Conservation (phyloP, 2,888 invertebrate species). For the Neoitamus cyanurus region DNA sequence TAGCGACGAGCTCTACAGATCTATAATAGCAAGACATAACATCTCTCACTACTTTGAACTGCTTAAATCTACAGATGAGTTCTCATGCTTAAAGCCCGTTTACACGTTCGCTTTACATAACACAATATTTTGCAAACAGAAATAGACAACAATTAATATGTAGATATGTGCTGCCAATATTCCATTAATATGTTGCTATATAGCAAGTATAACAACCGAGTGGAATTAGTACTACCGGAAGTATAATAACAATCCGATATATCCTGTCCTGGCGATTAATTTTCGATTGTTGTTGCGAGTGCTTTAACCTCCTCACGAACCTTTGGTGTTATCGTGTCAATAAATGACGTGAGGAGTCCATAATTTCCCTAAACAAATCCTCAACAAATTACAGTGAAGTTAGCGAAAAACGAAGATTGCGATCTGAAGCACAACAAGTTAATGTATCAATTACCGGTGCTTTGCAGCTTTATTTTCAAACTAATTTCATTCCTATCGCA, state of each 20-base stretch:
- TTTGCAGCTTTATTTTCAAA: background rate
- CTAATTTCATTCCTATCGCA: slow-evolving; percentile 2
- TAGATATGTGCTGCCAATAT: too few relatives aligned
- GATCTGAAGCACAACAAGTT: slow-evolving; percentile 4
- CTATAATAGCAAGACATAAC: too few relatives aligned
- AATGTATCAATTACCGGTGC: slow-evolving; percentile 8
- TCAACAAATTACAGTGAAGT: background rate
- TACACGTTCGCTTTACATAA: too few relatives aligned
- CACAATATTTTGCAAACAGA: too few relatives aligned
- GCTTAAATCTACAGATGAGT: too few relatives aligned
- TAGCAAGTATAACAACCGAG: background rate
- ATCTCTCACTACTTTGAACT: too few relatives aligned
- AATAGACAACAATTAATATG: too few relatives aligned
- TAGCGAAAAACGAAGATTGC: background rate
- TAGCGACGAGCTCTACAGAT: too few relatives aligned
- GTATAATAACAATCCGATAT: too few relatives aligned
- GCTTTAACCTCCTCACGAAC: background rate
- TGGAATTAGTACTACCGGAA: background rate
- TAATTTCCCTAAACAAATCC: background rate
- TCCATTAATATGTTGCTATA: too few relatives aligned
- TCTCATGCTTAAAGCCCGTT: too few relatives aligned
- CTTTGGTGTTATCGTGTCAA: background rate
- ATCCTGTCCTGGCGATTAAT: too few relatives aligned
- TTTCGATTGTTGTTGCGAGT: background rate
- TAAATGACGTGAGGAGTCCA: background rate